Base-by-base conservation (phyloP, 1,140 invertebrate species). In the Diachasma alloeum region DNA sequence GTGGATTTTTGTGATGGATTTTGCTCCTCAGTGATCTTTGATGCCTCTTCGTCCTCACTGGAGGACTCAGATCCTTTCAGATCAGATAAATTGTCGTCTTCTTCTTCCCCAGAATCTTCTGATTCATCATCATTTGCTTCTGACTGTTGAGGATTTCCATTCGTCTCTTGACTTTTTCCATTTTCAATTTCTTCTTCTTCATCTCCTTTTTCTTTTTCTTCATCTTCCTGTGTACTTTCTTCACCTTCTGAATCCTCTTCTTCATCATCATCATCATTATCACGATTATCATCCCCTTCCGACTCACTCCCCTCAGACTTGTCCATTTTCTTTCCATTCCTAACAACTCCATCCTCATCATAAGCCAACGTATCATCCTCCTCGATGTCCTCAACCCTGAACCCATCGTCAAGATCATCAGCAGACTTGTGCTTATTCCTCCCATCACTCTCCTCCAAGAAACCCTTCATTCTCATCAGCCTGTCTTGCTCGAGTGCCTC, bases 361-460 rank as follows among this genome's bases (percentile, higher is more conserved):
- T 91, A 91, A 46, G 88, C 86, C 19, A 92, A 80, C 0, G 85
- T 66, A 31, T 66, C 15, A 19, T 68, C 36, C 13, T 89, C 90
- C 19, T 81, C 79, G 80, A 92, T 90, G 42, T 88, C 82, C 73
- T 92, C 91, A 48, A 92, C 77, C 39, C 90, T 84, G 81, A 93
- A 94, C 69, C 91, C 93, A 89, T 96, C 95, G 82, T 96, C 95
- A 53, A 97, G 91, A 87, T 95, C 95, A 89, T 97, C 97, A 9
- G 96, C 97, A 42, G 93, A 94, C 68, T 91, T 93, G 81, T 90
- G 90, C 13, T 79, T 85, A 19, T 44, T 78, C 31, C 80, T 42
- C 63, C 83, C 77, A 46, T 86, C 83, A 15, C 87, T 81, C 17
- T 89, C 87, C 71, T 89, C 84, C 37, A 87, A 83, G 74, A 92